Evolutionary conservation across 37 sponge, comb jelly and placozoan genomes (phyloP).

Genomic region (Chondrilla cf. caribensis): DNA sequence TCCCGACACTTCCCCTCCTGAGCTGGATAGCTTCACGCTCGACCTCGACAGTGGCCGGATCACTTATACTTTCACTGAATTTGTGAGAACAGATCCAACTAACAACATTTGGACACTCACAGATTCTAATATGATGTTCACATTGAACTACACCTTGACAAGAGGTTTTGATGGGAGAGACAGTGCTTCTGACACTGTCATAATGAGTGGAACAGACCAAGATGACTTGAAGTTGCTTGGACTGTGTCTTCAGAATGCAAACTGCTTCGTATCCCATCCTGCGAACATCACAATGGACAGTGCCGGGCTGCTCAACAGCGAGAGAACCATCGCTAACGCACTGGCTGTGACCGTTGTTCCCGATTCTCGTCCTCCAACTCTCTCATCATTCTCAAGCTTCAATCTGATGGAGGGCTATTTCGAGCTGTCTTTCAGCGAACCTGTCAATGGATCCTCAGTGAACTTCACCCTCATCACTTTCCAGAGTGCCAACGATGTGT

Average conservation of each 20-base stretch:
- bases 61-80: conserved; percentile 63
- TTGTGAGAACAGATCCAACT: background rate
- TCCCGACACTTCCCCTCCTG: conserved; percentile 72
- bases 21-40: conserved; percentile 39
- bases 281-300: conserved; percentile 40
- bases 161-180: background rate
- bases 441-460: conserved; percentile 55
- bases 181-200: no score
- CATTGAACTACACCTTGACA: conserved; percentile 8
- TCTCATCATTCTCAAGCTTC: conserved; percentile 58
- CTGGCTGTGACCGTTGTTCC: conserved; percentile 34
- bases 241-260: conserved; percentile 36
- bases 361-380: conserved; percentile 45
- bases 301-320: background rate
- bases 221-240: conserved; percentile 29
- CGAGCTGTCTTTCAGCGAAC: conserved; percentile 67
- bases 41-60: conserved; percentile 63
- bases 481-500: conserved; percentile 49
- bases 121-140: conserved; percentile 2
- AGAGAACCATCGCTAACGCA: background rate
- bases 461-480: conserved; percentile 45
- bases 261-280: conserved; percentile 54
- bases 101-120: conserved; percentile 29
- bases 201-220: conserved; percentile 4
- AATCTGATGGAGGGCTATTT: conserved; percentile 59